phyloP scores from a whole-genome alignment of 2,888 invertebrate genomes.

The Onchidella celtica region DNA sequence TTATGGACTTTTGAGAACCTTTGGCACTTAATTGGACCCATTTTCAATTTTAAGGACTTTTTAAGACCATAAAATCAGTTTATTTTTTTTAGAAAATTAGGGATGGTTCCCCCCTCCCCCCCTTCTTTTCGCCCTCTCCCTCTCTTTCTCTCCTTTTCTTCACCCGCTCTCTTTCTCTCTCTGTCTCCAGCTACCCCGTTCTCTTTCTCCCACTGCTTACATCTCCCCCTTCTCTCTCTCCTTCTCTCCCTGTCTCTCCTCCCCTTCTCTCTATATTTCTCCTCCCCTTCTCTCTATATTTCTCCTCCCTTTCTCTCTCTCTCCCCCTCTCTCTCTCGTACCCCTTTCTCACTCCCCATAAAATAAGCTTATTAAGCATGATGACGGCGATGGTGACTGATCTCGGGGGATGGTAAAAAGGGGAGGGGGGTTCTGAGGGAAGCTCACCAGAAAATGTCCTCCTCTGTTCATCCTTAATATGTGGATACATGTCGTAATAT shows the following conservation, averaged over 20 bases:
- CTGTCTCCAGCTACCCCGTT: constrained; percentile 14
- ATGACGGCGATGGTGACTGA: too few species aligned
- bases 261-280: too few species aligned
- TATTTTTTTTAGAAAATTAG: constrained; percentile 21
- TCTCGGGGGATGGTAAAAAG: neutral
- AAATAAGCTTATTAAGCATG: too few species aligned
- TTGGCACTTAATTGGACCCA: too few species aligned
- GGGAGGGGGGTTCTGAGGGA: neutral
- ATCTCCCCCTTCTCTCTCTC: neutral
- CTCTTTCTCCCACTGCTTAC: constrained; percentile 24
- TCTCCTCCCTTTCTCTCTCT: too few species aligned
- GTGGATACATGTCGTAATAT: neutral
- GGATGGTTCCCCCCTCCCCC: neutral
- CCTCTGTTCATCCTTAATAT: neutral
- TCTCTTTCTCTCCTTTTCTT: neutral
- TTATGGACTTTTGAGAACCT: neutral
- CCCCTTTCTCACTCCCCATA: neutral
- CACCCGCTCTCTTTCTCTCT: constrained; percentile 14
- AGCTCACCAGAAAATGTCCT: neutral
- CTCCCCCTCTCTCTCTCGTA: too few species aligned
- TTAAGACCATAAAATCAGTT: too few species aligned
- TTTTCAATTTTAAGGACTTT: neutral
- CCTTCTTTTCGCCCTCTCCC: neutral
- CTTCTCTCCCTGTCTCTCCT: too few species aligned
- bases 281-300: too few species aligned